phyloP scores from a whole-genome alignment of 2,888 invertebrate genomes.

The Rapana venosa region DNA sequence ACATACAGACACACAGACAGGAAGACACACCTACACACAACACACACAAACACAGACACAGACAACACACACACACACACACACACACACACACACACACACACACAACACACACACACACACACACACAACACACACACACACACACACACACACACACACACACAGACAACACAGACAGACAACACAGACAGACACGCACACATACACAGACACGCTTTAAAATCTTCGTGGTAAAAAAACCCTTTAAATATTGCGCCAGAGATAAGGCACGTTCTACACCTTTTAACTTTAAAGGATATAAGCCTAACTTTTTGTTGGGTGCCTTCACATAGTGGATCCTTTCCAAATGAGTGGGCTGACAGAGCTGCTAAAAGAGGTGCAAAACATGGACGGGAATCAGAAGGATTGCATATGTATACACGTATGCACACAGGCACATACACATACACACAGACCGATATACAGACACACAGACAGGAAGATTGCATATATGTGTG shows the following conservation, averaged over 20 bases:
- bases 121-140: background rate
- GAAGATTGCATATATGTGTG: too few relatives aligned
- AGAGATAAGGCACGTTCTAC: too few relatives aligned
- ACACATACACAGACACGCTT: background rate
- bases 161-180: background rate
- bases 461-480: background rate
- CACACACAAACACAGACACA: slow-evolving; percentile 12
- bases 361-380: too few relatives aligned
- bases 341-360: too few relatives aligned
- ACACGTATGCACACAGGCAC: too few relatives aligned
- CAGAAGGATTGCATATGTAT: too few relatives aligned
- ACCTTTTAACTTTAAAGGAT: too few relatives aligned
- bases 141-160: background rate
- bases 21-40: background rate
- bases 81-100: background rate
- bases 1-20: background rate
- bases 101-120: background rate
- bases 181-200: background rate
- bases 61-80: slow-evolving; percentile 8
- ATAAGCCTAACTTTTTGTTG: too few relatives aligned
- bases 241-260: too few relatives aligned
- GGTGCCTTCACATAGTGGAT: too few relatives aligned
- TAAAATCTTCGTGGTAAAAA: too few relatives aligned
- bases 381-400: too few relatives aligned
- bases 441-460: background rate